Base-by-base conservation (phyloP, 2,797 vertebrate species). In the Catostomus latipinnis region DNA sequence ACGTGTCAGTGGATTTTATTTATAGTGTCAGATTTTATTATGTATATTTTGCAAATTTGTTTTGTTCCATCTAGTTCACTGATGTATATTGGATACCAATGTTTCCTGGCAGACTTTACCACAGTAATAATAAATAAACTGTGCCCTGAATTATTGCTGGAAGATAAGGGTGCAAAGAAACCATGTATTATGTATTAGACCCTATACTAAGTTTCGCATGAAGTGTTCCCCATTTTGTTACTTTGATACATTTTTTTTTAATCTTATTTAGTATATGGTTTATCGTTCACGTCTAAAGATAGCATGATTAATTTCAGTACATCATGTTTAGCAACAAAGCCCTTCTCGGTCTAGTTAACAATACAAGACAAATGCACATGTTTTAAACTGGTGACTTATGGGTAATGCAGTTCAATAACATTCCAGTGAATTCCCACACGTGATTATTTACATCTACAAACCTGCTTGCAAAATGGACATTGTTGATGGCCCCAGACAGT, bases 401-500 rank as follows among this genome's bases (percentile, higher is more conserved):
- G 86, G 72, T 76, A 16, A 45, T 80, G 86, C 16, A 83, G 84
- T 86, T 60, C 8, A 43, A 68, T 61, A 56, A 18, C 13, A 68
- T 74, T 62, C 50, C 13, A 8, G 61, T 60, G 52, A 11, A 72
- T 43, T 67, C 65, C 50, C 43, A 43, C 16, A 61, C 14, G 5
- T 10, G 57, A n/a, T 46, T 74, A 56, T 74, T 73, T 74, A 74
- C 78, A 45, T 45, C 50, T 65, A 72, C 69, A 73, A 72, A 80
- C 69, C 53, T 49, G 50, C 45, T 49, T 10, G 9, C 53, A 43
- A 49, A 1, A 52, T 14, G 50, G 50, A 13, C 66, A 57, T 75
- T 70, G 16, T 60, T 6, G 58, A 56, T 48, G 50, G 73, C 10
- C 43, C 22, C 11, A 54, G 13, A 63, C 56, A 18, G 10, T 10